A percentile compares a stretch with the other conserved stretches of the same genome.
Conservation (phyloP, 2,888 invertebrate species). For the Pristionchus mayeri region DNA sequence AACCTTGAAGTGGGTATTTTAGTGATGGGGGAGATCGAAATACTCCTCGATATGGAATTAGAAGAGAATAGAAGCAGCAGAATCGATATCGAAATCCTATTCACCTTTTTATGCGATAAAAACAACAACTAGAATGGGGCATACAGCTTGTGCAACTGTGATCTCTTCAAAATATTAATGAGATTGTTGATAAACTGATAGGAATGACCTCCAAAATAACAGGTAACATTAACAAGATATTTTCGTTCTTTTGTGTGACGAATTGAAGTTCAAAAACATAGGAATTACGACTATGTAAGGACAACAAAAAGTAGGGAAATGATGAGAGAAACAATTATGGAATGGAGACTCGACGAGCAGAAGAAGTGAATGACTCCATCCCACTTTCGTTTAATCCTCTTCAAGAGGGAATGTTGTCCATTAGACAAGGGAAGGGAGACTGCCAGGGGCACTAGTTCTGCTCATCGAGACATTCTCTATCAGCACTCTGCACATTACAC, state of each 20-base stretch:
- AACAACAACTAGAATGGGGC: background rate
- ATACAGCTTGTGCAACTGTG: too few species aligned
- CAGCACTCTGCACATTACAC: too few species aligned
- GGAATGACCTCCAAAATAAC: background rate
- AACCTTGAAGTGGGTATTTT: background rate
- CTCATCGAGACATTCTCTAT: background rate
- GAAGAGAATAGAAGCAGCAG: background rate
- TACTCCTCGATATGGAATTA: background rate
- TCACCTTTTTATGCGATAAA: background rate
- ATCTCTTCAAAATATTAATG: background rate
- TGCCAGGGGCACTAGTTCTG: too few species aligned
- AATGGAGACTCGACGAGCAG: background rate
- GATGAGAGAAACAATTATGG: background rate
- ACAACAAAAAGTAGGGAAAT: background rate
- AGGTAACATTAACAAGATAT: background rate
- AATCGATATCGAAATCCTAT: background rate
- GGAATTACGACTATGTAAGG: background rate
- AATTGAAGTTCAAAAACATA: background rate
- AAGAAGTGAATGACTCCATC: background rate
- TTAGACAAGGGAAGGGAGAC: background rate
- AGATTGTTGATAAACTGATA: background rate
- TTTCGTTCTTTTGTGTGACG: slow-evolving; percentile 6
- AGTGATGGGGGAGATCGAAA: background rate
- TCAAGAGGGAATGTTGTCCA: background rate
- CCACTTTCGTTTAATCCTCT: background rate